Evolutionary conservation across 1,140 invertebrate genomes (phyloP), one percentile per base, ranked within the genome.

Genomic region (Pantala flavescens): DNA sequence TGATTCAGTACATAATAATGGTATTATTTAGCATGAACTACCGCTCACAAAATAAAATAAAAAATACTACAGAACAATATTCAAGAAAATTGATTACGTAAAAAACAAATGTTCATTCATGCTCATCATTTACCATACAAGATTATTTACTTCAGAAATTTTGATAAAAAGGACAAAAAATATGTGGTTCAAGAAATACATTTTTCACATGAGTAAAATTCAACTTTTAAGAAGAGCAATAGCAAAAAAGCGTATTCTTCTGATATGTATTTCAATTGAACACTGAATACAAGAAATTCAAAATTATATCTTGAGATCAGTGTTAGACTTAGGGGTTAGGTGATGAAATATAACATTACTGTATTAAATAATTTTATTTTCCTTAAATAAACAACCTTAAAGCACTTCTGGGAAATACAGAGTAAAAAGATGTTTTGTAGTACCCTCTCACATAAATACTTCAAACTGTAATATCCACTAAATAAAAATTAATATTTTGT

Each of bases 341-440:
- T 63, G 14, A 63, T 63, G n/a, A 63, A 63, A 63, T 63, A 63
- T 63, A 63, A 63, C 49, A 63, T 63, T 12, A 63, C 49, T 63
- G n/a, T 63, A 63, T 19, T 63, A 63, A 63, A 63, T 12, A 63
- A 63, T 63, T 63, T 63, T 63, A 63, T 63, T 63, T 7, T 21
- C n/a, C n/a, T 63, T 12, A 63, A 63, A 63, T 63, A 63, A 63
- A 63, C 49, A 63, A 63, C 49, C 49, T 19, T 16, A 63, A 63
- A 63, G 49, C n/a, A 63, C 49, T 63, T 63, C 49, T 63, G 3
- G 2, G 49, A 63, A 63, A 63, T 63, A 63, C 49, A 63, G 49
- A 19, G n/a, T 63, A 63, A 63, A 63, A 19, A 63, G 49, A 21
- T 63, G n/a, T 63, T 63, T 12, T 19, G n/a, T 16, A 12, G 28